Evolutionary conservation across 2,113 vertebrate genomes (phyloP), one percentile per base, ranked within the genome.

Genomic region (Xiphophorus couchianus): DNA sequence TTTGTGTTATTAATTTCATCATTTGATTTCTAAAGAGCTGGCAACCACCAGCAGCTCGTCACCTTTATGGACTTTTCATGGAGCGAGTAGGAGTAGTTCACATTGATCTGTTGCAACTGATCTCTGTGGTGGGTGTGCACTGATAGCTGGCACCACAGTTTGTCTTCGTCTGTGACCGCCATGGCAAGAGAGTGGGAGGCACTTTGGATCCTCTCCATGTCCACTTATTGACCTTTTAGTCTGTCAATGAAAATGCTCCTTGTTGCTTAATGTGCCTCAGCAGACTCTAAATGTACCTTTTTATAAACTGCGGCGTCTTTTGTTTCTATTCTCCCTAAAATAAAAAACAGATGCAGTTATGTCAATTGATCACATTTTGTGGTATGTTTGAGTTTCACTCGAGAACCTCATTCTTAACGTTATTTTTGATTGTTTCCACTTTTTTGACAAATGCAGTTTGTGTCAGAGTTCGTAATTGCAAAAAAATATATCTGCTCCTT

Each of bases 21-120:
- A 85, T 89, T 84, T 71, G 69, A 84, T 81, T 84, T 83, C 54
- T 62, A 71, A 81, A 87, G 76, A 81, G 78, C 77, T 88, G 82
- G 88, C 84, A 77, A 70, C 33, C 69, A 73, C 9, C 78, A 65
- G 78, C 65, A 64, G 70, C 84, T 71, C 30, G 66, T 90, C 93
- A 91, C 90, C 88, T 91, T 91, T 86, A 88, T 90, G 84, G 90
- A 87, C 84, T 88, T 86, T 88, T 81, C 74, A 83, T 84, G 84
- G 78, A 86, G 82, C 76, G 69, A 85, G 91, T 88, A 83, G 91
- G 87, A 91, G 91, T 88, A 90, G 85, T 80, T 86, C 81, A 85
- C 86, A 90, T 91, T 81, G 88, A 91, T 91, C 88, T 83, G 67
- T 39, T 65, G 88, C 78, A 85, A 78, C 77, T 75, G 84, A 89